Conservation (phyloP, 2,113 vertebrate species). For the Plecturocebus donacophilus region DNA sequence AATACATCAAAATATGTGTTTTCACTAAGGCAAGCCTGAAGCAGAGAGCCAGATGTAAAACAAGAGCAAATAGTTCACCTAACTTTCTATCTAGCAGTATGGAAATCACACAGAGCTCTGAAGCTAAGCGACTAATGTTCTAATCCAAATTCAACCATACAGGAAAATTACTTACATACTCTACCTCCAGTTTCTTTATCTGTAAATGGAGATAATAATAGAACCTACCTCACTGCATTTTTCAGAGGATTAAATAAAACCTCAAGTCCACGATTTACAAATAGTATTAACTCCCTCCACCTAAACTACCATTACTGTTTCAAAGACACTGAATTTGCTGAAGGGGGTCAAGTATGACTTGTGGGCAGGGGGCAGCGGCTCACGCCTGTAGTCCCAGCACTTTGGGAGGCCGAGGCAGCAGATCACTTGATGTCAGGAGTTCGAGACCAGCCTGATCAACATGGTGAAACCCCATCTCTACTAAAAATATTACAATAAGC, state of each 20-base stretch:
- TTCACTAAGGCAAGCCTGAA: background rate
- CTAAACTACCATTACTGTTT: background rate
- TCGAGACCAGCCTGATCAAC: too few relatives aligned
- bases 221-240: background rate
- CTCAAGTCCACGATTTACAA: background rate
- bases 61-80: background rate
- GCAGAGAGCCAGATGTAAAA: background rate
- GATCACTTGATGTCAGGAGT: too few relatives aligned
- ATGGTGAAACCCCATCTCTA: too few relatives aligned
- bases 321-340: background rate
- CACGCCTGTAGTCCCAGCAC: too few relatives aligned
- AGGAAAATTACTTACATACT: background rate
- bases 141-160: background rate
- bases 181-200: background rate
- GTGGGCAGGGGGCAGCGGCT: too few relatives aligned
- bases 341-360: background rate
- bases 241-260: constrained; percentile 28
- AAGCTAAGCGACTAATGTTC: background rate
- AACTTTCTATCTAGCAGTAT: background rate
- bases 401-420: too few relatives aligned
- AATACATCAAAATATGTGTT: background rate
- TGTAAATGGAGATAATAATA: background rate
- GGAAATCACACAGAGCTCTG: background rate
- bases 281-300: background rate
- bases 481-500: too few relatives aligned